phyloP scores from a whole-genome alignment of 2,797 vertebrate species.

The Caiman crocodilus region DNA sequence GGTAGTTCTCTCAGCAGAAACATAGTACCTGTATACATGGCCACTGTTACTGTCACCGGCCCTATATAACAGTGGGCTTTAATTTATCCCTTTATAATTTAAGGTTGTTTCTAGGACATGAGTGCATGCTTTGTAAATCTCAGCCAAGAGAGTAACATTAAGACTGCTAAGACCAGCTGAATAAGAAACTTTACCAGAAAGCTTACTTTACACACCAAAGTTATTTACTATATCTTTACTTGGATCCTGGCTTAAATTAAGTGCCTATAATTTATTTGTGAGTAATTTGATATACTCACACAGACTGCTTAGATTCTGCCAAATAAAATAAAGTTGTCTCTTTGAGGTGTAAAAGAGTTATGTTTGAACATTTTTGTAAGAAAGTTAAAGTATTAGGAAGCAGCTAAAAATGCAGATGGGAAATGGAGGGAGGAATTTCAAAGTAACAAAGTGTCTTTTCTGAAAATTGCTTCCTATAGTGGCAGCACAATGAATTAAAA shows the following conservation, averaged over 20 bases:
- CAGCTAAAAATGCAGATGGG: neutral
- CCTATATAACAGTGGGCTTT: neutral
- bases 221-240: neutral
- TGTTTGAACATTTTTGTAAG: neutral
- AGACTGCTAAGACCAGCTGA: neutral
- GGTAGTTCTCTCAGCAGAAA: no score
- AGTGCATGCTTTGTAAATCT: neutral
- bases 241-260: neutral
- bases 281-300: neutral
- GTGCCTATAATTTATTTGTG: neutral
- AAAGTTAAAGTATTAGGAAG: neutral
- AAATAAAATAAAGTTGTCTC: neutral
- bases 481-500: neutral
- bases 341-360: rapidly evolving
- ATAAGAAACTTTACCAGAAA: neutral
- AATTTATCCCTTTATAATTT: neutral
- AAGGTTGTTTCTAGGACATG: neutral
- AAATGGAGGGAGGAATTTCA: neutral
- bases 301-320: rapidly evolving
- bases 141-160: neutral
- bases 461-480: neutral
- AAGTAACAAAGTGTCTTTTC: neutral
- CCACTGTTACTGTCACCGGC: neutral
- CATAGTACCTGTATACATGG: no score
- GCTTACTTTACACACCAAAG: neutral